These are phyloP conservation scores for Chloroclystis v-ata DNA, from an alignment of 2,888 invertebrate species.

Conservation along the genomic window DNA sequence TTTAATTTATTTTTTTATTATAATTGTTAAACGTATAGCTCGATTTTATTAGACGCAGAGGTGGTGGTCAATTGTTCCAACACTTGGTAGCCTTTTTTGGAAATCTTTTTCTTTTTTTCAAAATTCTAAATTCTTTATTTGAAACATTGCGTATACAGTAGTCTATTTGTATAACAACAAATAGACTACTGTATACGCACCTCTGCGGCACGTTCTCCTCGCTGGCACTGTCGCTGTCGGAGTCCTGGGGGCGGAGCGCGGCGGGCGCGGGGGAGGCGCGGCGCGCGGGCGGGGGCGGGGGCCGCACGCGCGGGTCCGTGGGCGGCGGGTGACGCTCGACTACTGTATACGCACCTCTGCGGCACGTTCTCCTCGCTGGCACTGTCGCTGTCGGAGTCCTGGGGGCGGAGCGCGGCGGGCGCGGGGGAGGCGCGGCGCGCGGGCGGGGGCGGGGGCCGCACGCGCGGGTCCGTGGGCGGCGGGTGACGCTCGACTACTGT, in stretches of 20 bases:
- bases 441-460: conserved; percentile 81
- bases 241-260: conserved; percentile 58
- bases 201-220: conserved; percentile 50
- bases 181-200: too few species aligned
- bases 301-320: conserved; percentile 62
- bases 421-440: conserved; percentile 54
- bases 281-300: conserved; percentile 81
- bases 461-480: conserved; percentile 46
- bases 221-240: conserved; percentile 46
- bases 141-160: too few species aligned
- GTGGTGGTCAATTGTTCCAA: too few species aligned
- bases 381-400: conserved; percentile 52
- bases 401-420: conserved; percentile 58
- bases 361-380: conserved; percentile 48
- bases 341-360: too few species aligned
- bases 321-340: conserved; percentile 44
- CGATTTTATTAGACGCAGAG: too few species aligned
- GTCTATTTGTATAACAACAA: too few species aligned
- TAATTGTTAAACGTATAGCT: too few species aligned
- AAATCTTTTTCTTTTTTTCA: too few species aligned
- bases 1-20: too few species aligned
- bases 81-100: too few species aligned
- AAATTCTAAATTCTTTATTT: too few species aligned
- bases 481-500: conserved; percentile 42
- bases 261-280: conserved; percentile 39